Percentiles rank a stretch among this genome's conserved stretches.
Conservation (phyloP, 2,888 invertebrate species). For the Drepanosiphum platanoidis region DNA sequence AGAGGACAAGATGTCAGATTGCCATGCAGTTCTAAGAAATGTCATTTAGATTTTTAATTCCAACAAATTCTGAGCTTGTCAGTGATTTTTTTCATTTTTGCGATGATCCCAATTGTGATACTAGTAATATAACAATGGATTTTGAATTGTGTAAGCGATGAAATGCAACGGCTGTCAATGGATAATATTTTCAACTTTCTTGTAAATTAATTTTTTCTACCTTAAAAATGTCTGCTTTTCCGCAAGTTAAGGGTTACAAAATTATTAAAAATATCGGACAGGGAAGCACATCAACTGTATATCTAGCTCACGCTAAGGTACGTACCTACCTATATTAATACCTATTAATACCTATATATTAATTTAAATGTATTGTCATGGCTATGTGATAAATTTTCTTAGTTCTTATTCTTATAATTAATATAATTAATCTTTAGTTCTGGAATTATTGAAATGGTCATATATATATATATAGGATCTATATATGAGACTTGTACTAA, state of each 20-base stretch:
- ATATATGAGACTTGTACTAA: not conserved
- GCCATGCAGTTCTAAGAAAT: not conserved
- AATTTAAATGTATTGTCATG: not conserved
- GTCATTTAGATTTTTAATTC: not conserved
- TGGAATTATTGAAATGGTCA: no score
- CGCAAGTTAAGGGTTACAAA: conserved; percentile 71
- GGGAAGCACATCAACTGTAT: conserved; percentile 87
- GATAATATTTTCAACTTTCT: not conserved
- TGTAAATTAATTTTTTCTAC: not conserved
- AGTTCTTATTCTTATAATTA: not conserved
- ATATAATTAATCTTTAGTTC: not conserved
- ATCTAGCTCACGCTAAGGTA: conserved; percentile 80
- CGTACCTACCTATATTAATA: no score
- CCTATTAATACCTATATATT: not conserved
- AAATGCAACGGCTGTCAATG: not conserved
- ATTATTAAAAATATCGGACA: conserved; percentile 80
- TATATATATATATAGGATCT: not conserved
- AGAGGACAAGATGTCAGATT: not conserved
- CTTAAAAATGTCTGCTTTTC: conserved; percentile 40
- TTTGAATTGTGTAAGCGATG: not conserved
- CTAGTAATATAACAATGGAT: not conserved
- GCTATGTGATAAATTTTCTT: no score
- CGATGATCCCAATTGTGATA: not conserved
- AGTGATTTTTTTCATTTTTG: not conserved
- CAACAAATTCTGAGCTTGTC: not conserved